Conservation (phyloP, 2,888 invertebrate genomes). For the Ophion costatus region DNA sequence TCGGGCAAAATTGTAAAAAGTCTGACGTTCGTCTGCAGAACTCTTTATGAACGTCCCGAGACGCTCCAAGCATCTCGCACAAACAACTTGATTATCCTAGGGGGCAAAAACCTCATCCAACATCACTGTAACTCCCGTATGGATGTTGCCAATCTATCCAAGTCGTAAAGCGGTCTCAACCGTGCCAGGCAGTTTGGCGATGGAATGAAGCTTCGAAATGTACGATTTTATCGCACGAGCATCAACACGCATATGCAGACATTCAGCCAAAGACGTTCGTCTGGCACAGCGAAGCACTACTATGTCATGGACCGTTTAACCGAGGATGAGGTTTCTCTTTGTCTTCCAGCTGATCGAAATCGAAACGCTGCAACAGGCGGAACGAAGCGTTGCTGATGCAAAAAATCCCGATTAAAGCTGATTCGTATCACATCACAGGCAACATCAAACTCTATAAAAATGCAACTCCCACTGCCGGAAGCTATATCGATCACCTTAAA, state of each 20-base stretch:
- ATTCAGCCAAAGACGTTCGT: conserved; percentile 1
- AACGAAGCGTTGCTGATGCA: neutral
- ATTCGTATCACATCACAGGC: too few species aligned
- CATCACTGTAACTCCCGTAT: neutral
- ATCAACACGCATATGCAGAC: neutral
- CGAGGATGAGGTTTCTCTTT: neutral
- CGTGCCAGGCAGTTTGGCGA: neutral
- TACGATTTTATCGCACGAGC: conserved; percentile 3
- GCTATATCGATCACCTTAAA: too few species aligned
- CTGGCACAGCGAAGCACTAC: neutral
- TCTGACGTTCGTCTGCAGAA: too few species aligned
- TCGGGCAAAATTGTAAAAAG: too few species aligned
- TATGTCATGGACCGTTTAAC: neutral
- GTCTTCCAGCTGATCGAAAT: neutral
- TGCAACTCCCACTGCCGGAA: too few species aligned
- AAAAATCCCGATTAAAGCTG: too few species aligned
- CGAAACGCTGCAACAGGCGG: neutral
- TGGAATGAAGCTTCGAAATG: conserved; percentile 8
- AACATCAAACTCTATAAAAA: too few species aligned
- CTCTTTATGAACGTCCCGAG: neutral
- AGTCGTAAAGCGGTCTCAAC: neutral
- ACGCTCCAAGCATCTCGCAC: neutral
- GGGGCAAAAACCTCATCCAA: neutral
- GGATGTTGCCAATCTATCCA: neutral
- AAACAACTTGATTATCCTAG: neutral